Evolutionary conservation across 2,888 invertebrate genomes (phyloP).

Genomic region (Stictocephala bisonia): DNA sequence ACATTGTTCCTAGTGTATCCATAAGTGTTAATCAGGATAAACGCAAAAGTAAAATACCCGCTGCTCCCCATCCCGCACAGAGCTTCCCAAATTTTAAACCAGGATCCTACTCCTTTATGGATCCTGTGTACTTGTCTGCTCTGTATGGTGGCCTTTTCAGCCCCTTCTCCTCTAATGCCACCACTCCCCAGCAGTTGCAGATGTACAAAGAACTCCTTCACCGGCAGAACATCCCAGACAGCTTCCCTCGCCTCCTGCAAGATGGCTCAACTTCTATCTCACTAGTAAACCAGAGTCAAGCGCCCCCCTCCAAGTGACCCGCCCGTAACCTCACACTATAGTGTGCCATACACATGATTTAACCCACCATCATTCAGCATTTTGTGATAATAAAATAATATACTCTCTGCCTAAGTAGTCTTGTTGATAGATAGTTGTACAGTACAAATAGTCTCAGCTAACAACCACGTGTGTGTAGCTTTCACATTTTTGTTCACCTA

Average conservation of each 20-base stretch:
- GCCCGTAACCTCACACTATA: constrained; percentile 31
- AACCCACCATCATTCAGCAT: constrained; percentile 38
- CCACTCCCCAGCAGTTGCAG: constrained; percentile 67
- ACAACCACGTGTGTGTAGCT: constrained; percentile 1
- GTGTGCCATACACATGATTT: constrained; percentile 46
- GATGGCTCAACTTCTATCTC: constrained; percentile 65
- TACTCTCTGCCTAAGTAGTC: constrained; percentile 14
- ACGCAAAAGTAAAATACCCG: constrained; percentile 3
- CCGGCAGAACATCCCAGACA: constrained; percentile 51
- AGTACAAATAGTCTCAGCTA: constrained; percentile 22
- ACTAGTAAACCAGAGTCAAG: constrained; percentile 63
- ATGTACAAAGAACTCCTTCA: constrained; percentile 68
- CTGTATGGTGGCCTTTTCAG: constrained; percentile 51
- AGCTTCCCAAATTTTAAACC: constrained; percentile 13
- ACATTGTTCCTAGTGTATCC: constrained; percentile 33
- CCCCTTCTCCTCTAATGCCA: constrained; percentile 58
- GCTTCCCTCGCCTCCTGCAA: constrained; percentile 60
- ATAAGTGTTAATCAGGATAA: constrained; percentile 42
- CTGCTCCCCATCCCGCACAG: constrained; percentile 3
- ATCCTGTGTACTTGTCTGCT: constrained; percentile 54
- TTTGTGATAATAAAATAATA: constrained; percentile 39
- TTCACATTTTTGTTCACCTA: constrained; percentile 14
- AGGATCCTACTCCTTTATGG: constrained; percentile 46
- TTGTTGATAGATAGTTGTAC: constrained; percentile 29
- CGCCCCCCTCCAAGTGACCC: constrained; percentile 64